Evolutionary conservation across 2,888 invertebrate species (phyloP).

Genomic region (Myopa testacea): DNA sequence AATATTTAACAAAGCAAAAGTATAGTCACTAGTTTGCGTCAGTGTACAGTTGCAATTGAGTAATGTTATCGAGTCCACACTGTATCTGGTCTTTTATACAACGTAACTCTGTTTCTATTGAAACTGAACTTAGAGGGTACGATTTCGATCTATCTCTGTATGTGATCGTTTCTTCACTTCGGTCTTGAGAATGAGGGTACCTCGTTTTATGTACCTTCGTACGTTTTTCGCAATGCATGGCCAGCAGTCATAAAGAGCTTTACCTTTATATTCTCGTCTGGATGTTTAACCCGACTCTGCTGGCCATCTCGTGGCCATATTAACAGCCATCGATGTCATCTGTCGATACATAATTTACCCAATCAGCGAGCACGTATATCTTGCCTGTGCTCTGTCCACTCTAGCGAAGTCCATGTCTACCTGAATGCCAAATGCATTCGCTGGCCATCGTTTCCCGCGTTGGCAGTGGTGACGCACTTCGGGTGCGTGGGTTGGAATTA

Average conservation of each 20-base stretch:
- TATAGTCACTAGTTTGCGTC: too few species aligned
- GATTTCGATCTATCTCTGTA: too few species aligned
- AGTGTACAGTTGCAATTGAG: too few species aligned
- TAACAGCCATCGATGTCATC: slow-evolving; percentile 43
- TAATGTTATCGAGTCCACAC: too few species aligned
- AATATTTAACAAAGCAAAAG: too few species aligned
- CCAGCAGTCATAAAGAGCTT: neutral
- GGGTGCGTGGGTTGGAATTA: slow-evolving; percentile 68
- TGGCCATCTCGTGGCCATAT: slow-evolving; percentile 44
- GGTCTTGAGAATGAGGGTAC: neutral
- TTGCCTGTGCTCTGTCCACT: slow-evolving; percentile 35
- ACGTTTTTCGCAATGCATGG: neutral
- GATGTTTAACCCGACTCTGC: slow-evolving; percentile 10
- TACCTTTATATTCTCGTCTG: neutral
- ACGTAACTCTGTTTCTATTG: neutral
- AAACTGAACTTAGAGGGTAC: neutral
- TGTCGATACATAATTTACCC: slow-evolving; percentile 37
- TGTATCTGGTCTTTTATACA: too few species aligned
- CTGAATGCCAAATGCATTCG: neutral
- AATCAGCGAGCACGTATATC: slow-evolving; percentile 31
- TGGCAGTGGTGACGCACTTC: slow-evolving; percentile 32
- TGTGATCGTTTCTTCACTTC: too few species aligned
- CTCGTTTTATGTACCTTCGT: neutral
- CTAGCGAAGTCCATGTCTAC: slow-evolving; percentile 2
- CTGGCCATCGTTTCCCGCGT: slow-evolving; percentile 10